Evolutionary conservation across 2,888 invertebrate genomes (phyloP), one percentile per base, ranked within the genome.

Genomic region (Caenorhabditis sinica): DNA sequence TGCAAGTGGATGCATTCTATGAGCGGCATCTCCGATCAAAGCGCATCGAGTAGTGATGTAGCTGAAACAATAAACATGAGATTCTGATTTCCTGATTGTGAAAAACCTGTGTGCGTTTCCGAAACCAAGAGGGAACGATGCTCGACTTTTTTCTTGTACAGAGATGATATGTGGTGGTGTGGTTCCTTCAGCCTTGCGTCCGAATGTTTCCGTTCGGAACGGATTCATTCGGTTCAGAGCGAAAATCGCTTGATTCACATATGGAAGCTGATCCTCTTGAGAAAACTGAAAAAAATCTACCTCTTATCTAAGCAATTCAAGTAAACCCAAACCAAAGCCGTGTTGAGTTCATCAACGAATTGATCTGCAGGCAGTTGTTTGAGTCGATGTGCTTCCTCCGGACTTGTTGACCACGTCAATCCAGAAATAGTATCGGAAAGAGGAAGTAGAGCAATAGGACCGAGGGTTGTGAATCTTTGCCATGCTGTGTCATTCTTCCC

Each of bases 381-480:
- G 30, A 98, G 93, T 73, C 95, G 93, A 91, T 96, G 95, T 0
- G 97, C 96, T 90, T 96, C 95, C 28, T 95, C 94, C 3, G 95
- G 94, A 51, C 95, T 95, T 0, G 96, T 96, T 23, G 96, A 95
- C 99, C 98, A 99, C 1, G 98, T 97, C n/a, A 99, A 94, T 0
- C 97, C 97, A 92, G 97, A 96, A 60, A 95, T 94, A 23, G 94
- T 94, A 36, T 95, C 94, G 87, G 95, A 95, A 28, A 97, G 93
- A 95, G 98, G 99, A 72, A 99, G 94, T 30, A 98, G 93, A 4
- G 98, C 98, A 30, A 99, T 95, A 0, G 98, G 97, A 0, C 98
- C 98, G 2, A 95, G 95, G 0, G 97, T 96, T 84, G 97, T 94
- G 94, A 98, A 98, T 87, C 97, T 95, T 93, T 99, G 98, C 98